These are phyloP conservation scores for Aurelia coerulea DNA, from an alignment of 30 jellyfish, hydroid and myxozoan species.

Conservation along the genomic window DNA sequence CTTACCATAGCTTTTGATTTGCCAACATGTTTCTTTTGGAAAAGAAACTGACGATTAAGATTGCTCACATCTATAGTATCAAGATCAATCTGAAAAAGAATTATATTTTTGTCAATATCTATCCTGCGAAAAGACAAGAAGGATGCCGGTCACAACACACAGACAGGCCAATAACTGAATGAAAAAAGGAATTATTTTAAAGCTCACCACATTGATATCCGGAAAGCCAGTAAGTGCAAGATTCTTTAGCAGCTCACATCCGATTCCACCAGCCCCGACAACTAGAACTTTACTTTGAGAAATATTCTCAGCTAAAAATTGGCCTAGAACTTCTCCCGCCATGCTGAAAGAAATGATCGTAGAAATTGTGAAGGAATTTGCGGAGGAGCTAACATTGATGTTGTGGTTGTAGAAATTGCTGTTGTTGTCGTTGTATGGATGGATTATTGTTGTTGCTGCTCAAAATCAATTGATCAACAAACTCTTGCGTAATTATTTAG, in stretches of 20 bases:
- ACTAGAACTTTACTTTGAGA: slow-evolving; percentile 65
- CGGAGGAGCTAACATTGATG: too few relatives aligned
- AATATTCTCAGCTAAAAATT: slow-evolving; percentile 32
- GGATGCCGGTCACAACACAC: background rate
- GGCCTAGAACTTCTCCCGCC: slow-evolving; percentile 66
- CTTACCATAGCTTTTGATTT: slow-evolving; percentile 86
- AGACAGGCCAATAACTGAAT: background rate
- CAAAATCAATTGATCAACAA: too few relatives aligned
- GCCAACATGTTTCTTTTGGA: slow-evolving; percentile 96
- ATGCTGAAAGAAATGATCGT: slow-evolving; percentile 5
- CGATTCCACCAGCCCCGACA: slow-evolving; percentile 99
- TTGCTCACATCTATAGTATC: slow-evolving; percentile 99
- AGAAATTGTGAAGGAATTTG: too few relatives aligned
- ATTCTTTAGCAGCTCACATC: slow-evolving; percentile 95
- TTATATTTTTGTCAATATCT: too few relatives aligned
- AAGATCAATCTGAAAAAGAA: slow-evolving; percentile 72
- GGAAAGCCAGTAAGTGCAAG: slow-evolving; percentile 89
- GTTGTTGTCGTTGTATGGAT: too few relatives aligned
- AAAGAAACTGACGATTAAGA: slow-evolving; percentile 93
- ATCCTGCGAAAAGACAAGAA: too few relatives aligned
- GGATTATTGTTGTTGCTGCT: too few relatives aligned
- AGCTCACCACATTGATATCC: slow-evolving; percentile 65
- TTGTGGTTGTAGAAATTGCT: too few relatives aligned
- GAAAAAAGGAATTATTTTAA: background rate
- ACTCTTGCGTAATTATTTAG: too few relatives aligned